phyloP scores from a whole-genome alignment of 2,113 vertebrate species.

The Tretioscincus oriximinensis region DNA sequence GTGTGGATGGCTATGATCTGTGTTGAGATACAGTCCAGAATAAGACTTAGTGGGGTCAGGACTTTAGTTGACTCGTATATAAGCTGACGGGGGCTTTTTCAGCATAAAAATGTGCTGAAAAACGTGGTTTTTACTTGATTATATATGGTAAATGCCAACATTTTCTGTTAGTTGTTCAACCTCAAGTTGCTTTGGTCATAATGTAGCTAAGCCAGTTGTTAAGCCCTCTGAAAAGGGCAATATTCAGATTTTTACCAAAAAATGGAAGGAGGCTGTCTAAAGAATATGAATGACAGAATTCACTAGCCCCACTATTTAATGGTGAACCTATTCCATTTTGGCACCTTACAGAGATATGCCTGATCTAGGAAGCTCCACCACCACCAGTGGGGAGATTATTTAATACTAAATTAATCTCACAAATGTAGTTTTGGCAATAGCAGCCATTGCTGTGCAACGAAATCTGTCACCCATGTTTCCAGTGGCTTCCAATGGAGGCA shows the following conservation, averaged over 20 bases:
- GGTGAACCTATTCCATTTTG: neutral
- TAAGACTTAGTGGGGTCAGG: too few species aligned
- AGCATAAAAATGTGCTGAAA: too few species aligned
- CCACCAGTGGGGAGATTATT: constrained; percentile 17
- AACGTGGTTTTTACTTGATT: too few species aligned
- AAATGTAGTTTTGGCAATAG: neutral
- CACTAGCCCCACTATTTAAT: neutral
- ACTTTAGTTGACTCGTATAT: too few species aligned
- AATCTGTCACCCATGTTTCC: neutral
- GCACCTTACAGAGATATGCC: constrained; percentile 26
- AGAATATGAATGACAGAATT: neutral
- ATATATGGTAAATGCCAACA: too few species aligned
- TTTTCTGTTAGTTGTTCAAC: neutral
- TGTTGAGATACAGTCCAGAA: too few species aligned
- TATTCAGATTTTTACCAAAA: neutral
- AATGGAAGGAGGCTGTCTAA: neutral
- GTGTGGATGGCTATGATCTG: too few species aligned
- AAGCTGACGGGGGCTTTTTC: too few species aligned
- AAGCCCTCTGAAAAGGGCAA: neutral
- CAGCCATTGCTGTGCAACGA: neutral
- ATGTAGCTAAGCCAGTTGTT: neutral
- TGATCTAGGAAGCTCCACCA: neutral
- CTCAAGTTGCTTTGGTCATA: neutral
- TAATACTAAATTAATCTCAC: accelerated
- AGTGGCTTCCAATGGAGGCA: too few species aligned